Evolutionary conservation across 2,113 vertebrate species (phyloP), one percentile per base, ranked within the genome.

Genomic region (Rhinolophus ferrumequinum): DNA sequence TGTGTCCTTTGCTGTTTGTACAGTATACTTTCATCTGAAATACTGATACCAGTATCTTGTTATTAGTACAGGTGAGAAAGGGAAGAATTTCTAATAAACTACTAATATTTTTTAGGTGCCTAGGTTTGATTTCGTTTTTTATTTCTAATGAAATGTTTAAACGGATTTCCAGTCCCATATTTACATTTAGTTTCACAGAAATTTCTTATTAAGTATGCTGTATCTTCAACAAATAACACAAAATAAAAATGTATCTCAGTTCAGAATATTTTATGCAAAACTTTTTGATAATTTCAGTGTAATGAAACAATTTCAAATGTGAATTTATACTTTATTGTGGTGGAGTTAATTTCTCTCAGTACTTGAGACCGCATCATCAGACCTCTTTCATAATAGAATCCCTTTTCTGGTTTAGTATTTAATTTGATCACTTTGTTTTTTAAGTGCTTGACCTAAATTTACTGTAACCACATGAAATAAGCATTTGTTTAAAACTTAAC

Each of bases 71-170:
- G 77, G 41, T 62, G 21, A 90, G 90, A 92, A 92, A 97, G 50
- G 64, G 56, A 67, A 84, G 41, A 91, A 56, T 82, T 91, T 14
- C 47, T 76, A 95, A 91, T 92, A 92, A 97, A 89, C 15, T 92
- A 56, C 35, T 89, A 70, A 56, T 84, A 92, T 80, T 76, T 92
- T 44, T 88, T 62, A 87, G 67, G 41, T 86, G 67, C 73, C 88
- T 93, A 86, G 35, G 28, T 84, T 84, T 92, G 58, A 70, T 62
- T 93, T 83, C 88, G 47, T 10, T 50, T 50, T 88, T 26, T 22
- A 95, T 67, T 50, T 77, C 50, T 89, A 88, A 72, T 88, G 67
- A 93, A 93, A 93, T 79, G 73, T 62, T 88, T 76, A 84, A 94
- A 88, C 62, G 13, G 76, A 87, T 67, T 92, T 86, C 15, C 56